Base-by-base conservation (phyloP, 2,113 vertebrate species). In the Eublepharis macularius region DNA sequence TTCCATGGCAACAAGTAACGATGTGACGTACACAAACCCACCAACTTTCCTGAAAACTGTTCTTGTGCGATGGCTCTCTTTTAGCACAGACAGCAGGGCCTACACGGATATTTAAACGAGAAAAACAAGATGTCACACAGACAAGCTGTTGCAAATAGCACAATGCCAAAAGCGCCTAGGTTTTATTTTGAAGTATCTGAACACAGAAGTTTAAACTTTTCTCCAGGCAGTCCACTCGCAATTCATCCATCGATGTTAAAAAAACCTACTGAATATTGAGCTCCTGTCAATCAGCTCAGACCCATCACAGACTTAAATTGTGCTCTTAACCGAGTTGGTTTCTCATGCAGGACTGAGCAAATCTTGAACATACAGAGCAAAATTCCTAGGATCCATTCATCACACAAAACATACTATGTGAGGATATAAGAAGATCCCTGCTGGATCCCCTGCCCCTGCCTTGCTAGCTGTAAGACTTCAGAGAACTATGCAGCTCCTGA, bases 31-130 rank as follows among this genome's bases (percentile, higher is more conserved):
- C 39, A 99, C 99, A 88, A 99, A 99, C 45, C 99, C 99, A 63
- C 98, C 99, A 34, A 99, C 99, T 92, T 99, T 99, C 60, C 99
- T 97, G 89, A 99, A 99, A 60, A 99, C 98, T 0, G 99, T 99
- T 79, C 99, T 98, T 0, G 98, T 98, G 76, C 98, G 98, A 92
- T 99, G 99, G 83, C 98, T 99, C 93, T 99, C 98, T 2, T 97
- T 97, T 87, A 99, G 85, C 63, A 99, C 99, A 0, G 95, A 95
- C 26, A 99, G 91, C 29, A 99, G 94, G 26, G 99, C 98, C 99
- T 99, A 83, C 0, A 49, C 51, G 75, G 75, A 82, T 65, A 36
- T 86, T 70, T 73, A 88, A 83, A 7, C 16, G 73, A 88, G 81
- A 29, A n/a, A 60, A 60, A 70, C 13, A 70, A 16, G 6, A 63